Conservation (phyloP, 2,797 vertebrate genomes). For the Cottoperca gobio region DNA sequence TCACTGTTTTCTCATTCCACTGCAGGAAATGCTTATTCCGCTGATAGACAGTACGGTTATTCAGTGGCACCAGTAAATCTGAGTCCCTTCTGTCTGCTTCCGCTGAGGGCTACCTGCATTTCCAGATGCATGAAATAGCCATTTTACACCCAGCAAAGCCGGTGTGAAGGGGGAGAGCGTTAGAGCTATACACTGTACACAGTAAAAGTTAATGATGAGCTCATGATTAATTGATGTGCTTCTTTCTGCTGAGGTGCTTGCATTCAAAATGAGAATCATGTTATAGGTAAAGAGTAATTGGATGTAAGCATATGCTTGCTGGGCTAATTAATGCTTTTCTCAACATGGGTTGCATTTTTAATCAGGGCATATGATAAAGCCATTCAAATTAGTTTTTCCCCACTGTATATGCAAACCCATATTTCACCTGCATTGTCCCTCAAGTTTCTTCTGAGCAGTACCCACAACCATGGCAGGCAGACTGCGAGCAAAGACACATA, state of each 20-base stretch:
- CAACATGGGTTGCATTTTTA: slow-evolving; percentile 4
- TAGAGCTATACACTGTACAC: slow-evolving; percentile 27
- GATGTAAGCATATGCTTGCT: slow-evolving; percentile 10
- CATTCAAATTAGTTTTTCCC: background rate
- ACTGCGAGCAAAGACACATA: slow-evolving; percentile 67
- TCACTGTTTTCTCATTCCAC: slow-evolving; percentile 84
- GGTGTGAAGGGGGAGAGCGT: slow-evolving; percentile 46
- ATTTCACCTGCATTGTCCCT: slow-evolving; percentile 55
- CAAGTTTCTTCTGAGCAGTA: slow-evolving; percentile 72
- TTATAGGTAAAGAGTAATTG: background rate
- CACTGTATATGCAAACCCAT: slow-evolving; percentile 23
- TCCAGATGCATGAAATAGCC: slow-evolving; percentile 84
- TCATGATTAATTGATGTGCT: slow-evolving; percentile 53
- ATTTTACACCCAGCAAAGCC: slow-evolving; percentile 75
- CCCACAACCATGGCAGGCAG: slow-evolving; percentile 74
- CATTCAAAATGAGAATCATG: slow-evolving; percentile 28
- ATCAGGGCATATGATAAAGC: background rate
- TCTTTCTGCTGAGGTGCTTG: slow-evolving; percentile 68
- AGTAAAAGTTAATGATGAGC: slow-evolving; percentile 13
- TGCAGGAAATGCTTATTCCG: slow-evolving; percentile 83
- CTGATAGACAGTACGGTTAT: slow-evolving; percentile 88
- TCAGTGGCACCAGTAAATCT: slow-evolving; percentile 81
- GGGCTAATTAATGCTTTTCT: slow-evolving; percentile 6
- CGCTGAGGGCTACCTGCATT: slow-evolving; percentile 84
- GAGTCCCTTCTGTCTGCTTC: slow-evolving; percentile 87